These are phyloP conservation scores for Gymnoscopelus microlampas DNA, from an alignment of 2,797 vertebrate genomes.

Conservation along the genomic window DNA sequence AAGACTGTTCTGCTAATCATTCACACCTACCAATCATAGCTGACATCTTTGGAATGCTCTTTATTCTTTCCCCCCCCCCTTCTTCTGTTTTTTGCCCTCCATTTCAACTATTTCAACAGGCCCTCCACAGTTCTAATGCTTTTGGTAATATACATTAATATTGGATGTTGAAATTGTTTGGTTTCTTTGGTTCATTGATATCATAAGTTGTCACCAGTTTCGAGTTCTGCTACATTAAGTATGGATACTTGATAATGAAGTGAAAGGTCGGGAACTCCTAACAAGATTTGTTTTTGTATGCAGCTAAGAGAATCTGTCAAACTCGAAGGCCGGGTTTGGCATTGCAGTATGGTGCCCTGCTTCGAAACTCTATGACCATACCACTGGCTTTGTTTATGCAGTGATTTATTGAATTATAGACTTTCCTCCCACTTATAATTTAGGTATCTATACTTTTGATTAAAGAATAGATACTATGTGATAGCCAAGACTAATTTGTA, in stretches of 20 bases:
- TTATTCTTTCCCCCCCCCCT: conserved; percentile 47
- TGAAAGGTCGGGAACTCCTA: neutral
- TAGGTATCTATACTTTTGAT: conserved; percentile 4
- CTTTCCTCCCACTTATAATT: neutral
- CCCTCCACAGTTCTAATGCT: conserved; percentile 31
- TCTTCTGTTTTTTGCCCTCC: conserved; percentile 11
- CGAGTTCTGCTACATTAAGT: conserved; percentile 16
- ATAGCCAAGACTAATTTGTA: neutral
- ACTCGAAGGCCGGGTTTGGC: neutral
- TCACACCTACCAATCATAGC: conserved; percentile 77
- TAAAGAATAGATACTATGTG: neutral
- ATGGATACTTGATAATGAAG: conserved; percentile 1
- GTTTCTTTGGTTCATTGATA: conserved; percentile 40
- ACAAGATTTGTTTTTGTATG: neutral
- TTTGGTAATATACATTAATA: conserved; percentile 19
- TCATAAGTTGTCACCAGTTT: conserved; percentile 18
- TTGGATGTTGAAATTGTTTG: conserved; percentile 47
- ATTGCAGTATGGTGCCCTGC: neutral
- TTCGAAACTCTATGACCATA: conserved; percentile 9
- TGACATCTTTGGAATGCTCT: conserved; percentile 65
- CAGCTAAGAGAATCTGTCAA: conserved; percentile 1
- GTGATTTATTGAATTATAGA: conserved; percentile 19
- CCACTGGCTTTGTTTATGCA: conserved; percentile 1
- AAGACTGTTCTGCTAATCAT: conserved; percentile 64
- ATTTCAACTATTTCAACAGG: conserved; percentile 59